Evolutionary conservation across 2,888 invertebrate genomes (phyloP).

Genomic region (Choristoneura rosaceana): DNA sequence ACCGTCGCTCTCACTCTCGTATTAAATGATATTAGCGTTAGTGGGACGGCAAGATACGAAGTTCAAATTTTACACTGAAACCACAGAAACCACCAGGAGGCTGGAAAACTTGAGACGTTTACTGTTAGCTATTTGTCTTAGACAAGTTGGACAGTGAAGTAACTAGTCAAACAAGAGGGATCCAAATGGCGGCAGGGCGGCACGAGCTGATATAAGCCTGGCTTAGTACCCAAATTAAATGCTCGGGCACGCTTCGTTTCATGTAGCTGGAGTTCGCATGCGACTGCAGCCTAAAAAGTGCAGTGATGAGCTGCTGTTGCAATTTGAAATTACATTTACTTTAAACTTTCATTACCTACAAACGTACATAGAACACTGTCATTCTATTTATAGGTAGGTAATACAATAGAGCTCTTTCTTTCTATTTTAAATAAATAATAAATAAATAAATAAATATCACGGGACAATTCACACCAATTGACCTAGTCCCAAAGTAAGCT

Average conservation of each 20-base stretch:
- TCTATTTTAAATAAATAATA: too few species aligned
- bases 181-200: conserved; percentile 46
- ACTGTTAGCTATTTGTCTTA: conserved; percentile 78
- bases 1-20: too few species aligned
- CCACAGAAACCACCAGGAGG: conserved; percentile 51
- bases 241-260: conserved; percentile 63
- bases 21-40: too few species aligned
- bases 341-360: conserved; percentile 23
- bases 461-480: too few species aligned
- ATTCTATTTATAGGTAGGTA: too few species aligned
- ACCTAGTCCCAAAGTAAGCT: too few species aligned
- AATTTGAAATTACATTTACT: conserved; percentile 16
- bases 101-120: conserved; percentile 64
- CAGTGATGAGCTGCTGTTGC: conserved; percentile 28
- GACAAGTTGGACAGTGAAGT: conserved; percentile 76
- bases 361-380: too few species aligned
- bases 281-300: conserved; percentile 50
- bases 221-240: conserved; percentile 72
- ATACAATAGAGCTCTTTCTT: too few species aligned
- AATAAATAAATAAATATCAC: too few species aligned
- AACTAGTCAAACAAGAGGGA: conserved; percentile 73
- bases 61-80: too few species aligned
- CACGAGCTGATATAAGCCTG: conserved; percentile 57
- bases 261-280: conserved; percentile 46
- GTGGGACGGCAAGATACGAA: too few species aligned